These are phyloP conservation scores for Prorops nasuta DNA, from an alignment of 1,140 invertebrate species.

Conservation along the genomic window DNA sequence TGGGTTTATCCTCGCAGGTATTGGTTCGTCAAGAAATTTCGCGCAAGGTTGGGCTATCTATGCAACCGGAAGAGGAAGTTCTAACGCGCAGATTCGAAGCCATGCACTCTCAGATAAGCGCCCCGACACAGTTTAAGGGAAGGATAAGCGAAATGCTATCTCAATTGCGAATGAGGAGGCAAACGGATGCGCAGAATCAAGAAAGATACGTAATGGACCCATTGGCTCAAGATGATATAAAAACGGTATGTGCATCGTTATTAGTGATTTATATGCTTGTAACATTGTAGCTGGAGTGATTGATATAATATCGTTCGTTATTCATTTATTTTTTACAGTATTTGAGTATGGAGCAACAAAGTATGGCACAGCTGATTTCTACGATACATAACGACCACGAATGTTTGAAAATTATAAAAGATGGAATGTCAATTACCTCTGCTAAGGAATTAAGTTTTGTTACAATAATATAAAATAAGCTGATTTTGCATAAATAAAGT, in stretches of 20 bases:
- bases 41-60: constrained; percentile 79
- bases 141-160: constrained; percentile 87
- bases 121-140: constrained; percentile 90
- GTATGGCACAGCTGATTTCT: constrained; percentile 77
- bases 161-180: constrained; percentile 78
- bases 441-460: too few relatives aligned
- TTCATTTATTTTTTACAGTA: constrained; percentile 58
- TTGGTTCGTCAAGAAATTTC: constrained; percentile 84
- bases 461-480: constrained; percentile 18
- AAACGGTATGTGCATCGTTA: constrained; percentile 52
- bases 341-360: constrained; percentile 78
- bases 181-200: constrained; percentile 53
- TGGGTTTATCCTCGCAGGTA: constrained; percentile 59
- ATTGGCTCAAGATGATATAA: constrained; percentile 64
- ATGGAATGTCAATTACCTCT: constrained; percentile 76
- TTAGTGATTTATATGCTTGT: not conserved
- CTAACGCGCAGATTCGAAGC: constrained; percentile 80
- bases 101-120: constrained; percentile 81
- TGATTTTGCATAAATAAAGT: constrained; percentile 42
- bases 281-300: not conserved
- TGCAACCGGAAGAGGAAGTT: constrained; percentile 87
- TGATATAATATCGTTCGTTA: not conserved
- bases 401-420: constrained; percentile 77
- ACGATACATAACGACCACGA: constrained; percentile 76
- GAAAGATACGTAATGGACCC: constrained; percentile 65